Evolutionary conservation across 2,888 invertebrate genomes (phyloP), one percentile per base, ranked within the genome.

Genomic region (Lithosia quadra): DNA sequence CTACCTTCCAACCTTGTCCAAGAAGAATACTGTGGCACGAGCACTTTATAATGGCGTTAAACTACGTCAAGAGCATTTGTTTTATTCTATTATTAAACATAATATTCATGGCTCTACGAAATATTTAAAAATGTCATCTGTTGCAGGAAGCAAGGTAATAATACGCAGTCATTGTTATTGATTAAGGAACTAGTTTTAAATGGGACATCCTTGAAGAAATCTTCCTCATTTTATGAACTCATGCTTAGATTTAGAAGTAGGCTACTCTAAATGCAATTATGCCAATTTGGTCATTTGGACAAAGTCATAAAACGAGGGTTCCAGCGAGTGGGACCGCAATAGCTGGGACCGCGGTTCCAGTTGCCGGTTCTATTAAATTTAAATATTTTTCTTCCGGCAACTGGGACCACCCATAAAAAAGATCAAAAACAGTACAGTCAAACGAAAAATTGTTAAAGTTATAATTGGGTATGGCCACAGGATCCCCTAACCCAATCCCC

Each of bases 1-100:
- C 59, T 71, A 65, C 58, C 39, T 33, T 68, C 64, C 71, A 77
- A 79, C 81, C 79, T 79, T 79, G 77, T 73, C 67, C 56, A 53
- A 68, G 71, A 68, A 80, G 78, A 80, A 80, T 80, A 75, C 65
- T 69, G 63, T 65, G 67, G 71, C 64, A 60, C 68, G 69, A 68
- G 65, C 64, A 49, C 34, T 55, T 49, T 57, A 49, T 22, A 63
- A 59, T 63, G 13, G 53, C 10, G 60, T 55, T 56, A 24, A 61
- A 69, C 58, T 34, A 59, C 62, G 36, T 53, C 63, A 53, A 68
- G 28, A 58, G 63, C 58, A n/a, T 59, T 63, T 58, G 34, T 43
- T 58, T 43, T 43, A 67, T 58, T 62, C 49, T 59, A 58, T 24
- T 36, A 58, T 53, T 58, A 28, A 59, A 63, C 39, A 68, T 28